Evolutionary conservation across 2,888 invertebrate species (phyloP).

Genomic region (Ecliptopera silaceata): DNA sequence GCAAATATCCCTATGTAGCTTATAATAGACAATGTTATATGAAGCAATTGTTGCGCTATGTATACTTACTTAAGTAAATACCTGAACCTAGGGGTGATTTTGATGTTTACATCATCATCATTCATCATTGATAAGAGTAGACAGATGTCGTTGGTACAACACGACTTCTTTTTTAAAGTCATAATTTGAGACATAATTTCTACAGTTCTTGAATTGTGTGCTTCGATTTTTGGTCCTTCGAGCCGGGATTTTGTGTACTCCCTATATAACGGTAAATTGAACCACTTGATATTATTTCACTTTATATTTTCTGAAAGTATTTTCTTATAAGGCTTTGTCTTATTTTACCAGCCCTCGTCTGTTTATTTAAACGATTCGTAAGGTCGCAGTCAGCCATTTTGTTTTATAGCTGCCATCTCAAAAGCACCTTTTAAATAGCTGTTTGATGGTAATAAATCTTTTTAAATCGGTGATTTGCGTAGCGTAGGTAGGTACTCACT

Average conservation of each 20-base stretch:
- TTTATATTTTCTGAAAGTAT: too few relatives aligned
- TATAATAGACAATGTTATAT: neutral
- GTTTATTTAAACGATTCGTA: slow-evolving; percentile 17
- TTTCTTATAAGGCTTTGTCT: neutral
- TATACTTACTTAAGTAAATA: too few relatives aligned
- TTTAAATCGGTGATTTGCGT: slow-evolving; percentile 19
- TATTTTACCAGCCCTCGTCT: slow-evolving; percentile 5
- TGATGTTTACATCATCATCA: too few relatives aligned
- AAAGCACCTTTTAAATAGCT: slow-evolving; percentile 18
- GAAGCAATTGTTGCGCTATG: too few relatives aligned
- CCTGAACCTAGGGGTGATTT: too few relatives aligned
- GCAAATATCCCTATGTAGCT: neutral
- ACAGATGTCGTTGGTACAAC: too few relatives aligned
- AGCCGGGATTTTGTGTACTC: neutral
- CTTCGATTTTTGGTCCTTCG: neutral
- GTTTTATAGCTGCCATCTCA: slow-evolving; percentile 22
- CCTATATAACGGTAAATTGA: neutral
- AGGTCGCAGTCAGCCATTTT: slow-evolving; percentile 22
- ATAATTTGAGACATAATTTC: too few relatives aligned
- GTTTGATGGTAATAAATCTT: slow-evolving; percentile 24
- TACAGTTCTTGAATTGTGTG: neutral
- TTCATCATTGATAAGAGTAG: too few relatives aligned
- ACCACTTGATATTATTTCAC: too few relatives aligned
- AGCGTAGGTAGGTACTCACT: slow-evolving; percentile 8
- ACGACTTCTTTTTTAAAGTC: too few relatives aligned